Evolutionary conservation across 2,797 vertebrate genomes (phyloP), one percentile per base, ranked within the genome.

Genomic region (Myotis pilosus): DNA sequence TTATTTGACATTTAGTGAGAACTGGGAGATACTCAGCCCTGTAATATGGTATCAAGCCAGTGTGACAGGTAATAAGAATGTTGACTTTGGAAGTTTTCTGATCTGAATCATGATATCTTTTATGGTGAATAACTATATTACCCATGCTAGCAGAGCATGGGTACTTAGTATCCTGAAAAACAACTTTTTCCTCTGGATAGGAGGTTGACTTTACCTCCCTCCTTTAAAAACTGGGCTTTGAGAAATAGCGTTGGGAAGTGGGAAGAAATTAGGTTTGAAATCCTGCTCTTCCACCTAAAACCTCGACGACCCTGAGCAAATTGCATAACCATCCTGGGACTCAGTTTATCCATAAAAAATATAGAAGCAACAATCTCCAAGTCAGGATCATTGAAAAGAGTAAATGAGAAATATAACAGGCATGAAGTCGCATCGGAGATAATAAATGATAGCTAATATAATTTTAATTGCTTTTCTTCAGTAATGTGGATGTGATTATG

Each of bases 1-100:
- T 76, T 91, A 71, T 64, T 93, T 92, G 90, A 71, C 25, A 66
- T 57, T 91, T 87, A 49, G 20, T n/a, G 69, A 83, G 57, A 72
- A 66, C n/a, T 57, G 23, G 38, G 20, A 86, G 71, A 38, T 49
- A 74, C 36, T 90, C 7, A 36, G 72, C 64, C 89, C 41, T 51
- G 36, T 33, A 71, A 71, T 33, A 75, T 57, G 36, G 23, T 6
- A 64, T 55, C 8, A 66, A 47, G 64, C 28, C 41, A 72, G 57
- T 38, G 38, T 80, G 66, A 88, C 22, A 83, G 87, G 13, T 82
- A 86, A 72, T 28, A 57, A 41, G 44, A 74, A 92, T 44, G 49
- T 8, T 62, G 68, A 72, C 53, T 88, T 84, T 38, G 53, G 68
- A 66, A n/a, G 33, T 80, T 86, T 83, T 92, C 74, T 38, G 22